Percentiles rank a stretch among this genome's conserved stretches.
Evolutionary conservation across 2,797 vertebrate genomes (phyloP).

Genomic region (Coregonus ussuriensis): DNA sequence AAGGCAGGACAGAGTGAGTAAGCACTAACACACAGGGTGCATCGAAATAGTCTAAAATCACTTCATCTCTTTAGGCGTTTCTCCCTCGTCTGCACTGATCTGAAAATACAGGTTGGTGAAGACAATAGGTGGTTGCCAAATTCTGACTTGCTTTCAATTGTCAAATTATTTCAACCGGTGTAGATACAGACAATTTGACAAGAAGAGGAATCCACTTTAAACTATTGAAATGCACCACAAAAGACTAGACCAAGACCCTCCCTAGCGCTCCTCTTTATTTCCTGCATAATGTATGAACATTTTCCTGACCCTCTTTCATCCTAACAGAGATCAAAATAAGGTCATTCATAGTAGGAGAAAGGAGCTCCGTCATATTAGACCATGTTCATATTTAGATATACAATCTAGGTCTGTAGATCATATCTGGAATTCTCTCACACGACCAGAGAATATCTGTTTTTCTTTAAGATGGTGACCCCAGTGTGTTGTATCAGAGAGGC

Average conservation of each 20-base stretch:
- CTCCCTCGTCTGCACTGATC: neutral
- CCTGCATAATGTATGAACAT: neutral
- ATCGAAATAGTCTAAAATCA: too few relatives aligned
- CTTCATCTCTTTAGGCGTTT: too few relatives aligned
- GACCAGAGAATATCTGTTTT: conserved; percentile 49
- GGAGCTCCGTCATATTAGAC: conserved; percentile 16
- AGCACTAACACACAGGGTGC: conserved; percentile 3
- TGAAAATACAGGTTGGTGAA: neutral
- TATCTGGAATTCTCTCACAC: conserved; percentile 57
- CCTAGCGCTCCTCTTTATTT: neutral
- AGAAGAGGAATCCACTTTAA: neutral
- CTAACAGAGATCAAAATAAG: neutral
- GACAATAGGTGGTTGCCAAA: neutral
- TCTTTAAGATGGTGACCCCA: conserved; percentile 43
- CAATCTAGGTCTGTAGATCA: conserved; percentile 39
- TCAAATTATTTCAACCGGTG: too few relatives aligned
- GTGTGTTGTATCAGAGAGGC: conserved; percentile 25
- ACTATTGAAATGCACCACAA: neutral
- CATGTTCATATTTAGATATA: conserved; percentile 32
- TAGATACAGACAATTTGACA: neutral
- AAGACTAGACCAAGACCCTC: neutral
- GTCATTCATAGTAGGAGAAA: neutral
- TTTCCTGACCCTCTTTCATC: neutral
- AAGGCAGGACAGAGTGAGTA: conserved; percentile 29
- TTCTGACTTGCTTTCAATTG: neutral